Conservation (phyloP, 2,797 vertebrate genomes). For the Lepilemur septentrionalis region DNA sequence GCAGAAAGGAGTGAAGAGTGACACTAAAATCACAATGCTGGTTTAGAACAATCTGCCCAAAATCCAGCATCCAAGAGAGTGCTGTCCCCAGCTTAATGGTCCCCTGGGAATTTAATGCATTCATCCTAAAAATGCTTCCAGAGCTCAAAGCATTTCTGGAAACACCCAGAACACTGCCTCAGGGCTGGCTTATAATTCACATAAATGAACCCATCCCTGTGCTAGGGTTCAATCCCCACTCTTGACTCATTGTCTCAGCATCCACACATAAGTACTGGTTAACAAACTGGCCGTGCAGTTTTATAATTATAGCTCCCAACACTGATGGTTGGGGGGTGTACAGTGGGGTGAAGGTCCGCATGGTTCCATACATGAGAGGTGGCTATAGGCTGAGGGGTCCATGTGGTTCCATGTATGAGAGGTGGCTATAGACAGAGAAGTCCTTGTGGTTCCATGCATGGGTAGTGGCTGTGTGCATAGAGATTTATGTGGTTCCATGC, state of each 20-base stretch:
- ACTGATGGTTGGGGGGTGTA: background rate
- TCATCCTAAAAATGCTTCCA: background rate
- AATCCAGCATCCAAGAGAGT: rapidly evolving
- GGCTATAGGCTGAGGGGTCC: rapidly evolving
- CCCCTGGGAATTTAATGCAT: background rate
- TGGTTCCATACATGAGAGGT: background rate
- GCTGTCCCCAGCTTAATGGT: background rate
- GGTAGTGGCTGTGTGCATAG: background rate
- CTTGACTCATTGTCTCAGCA: background rate
- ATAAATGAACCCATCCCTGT: background rate
- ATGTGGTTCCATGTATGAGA: rapidly evolving
- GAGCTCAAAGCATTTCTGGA: background rate
- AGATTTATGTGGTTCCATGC: background rate
- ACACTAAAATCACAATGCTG: background rate
- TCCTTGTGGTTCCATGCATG: rapidly evolving
- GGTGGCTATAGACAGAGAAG: background rate
- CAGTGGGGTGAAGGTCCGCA: rapidly evolving
- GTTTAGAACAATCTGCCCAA: background rate
- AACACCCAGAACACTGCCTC: background rate
- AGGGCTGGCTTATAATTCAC: background rate
- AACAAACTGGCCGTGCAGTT: background rate
- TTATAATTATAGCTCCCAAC: background rate
- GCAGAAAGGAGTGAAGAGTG: background rate
- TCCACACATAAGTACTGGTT: background rate
- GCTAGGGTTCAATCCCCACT: background rate